A percentile compares a stretch with the other conserved stretches of the same genome.
Evolutionary conservation across 2,888 invertebrate species (phyloP).

Genomic region (Lordiphosa andalusiaca): DNA sequence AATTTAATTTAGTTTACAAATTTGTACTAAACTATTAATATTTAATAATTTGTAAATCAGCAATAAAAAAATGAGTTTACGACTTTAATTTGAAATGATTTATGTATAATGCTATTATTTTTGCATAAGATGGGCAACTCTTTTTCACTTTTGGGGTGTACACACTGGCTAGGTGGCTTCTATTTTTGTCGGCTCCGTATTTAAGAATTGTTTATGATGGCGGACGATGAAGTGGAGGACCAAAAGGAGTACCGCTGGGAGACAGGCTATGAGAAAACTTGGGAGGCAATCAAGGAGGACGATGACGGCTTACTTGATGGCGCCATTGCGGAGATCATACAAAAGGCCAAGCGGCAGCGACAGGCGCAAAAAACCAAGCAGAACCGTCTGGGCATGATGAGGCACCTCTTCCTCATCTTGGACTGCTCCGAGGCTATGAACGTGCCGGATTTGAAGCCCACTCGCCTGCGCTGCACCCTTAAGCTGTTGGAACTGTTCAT

Average conservation of each 20-base stretch:
- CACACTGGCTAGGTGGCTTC: too few relatives aligned
- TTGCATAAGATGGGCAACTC: too few relatives aligned
- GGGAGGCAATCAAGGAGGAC: conserved; percentile 98
- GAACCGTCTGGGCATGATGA: conserved; percentile 98
- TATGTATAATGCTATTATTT: too few relatives aligned
- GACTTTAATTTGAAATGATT: too few relatives aligned
- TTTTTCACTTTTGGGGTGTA: too few relatives aligned
- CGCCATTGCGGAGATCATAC: conserved; percentile 94
- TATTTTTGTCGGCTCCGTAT: too few relatives aligned
- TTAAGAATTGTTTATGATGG: conserved; percentile 50
- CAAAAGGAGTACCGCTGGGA: conserved; percentile 96
- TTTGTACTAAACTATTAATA: too few relatives aligned
- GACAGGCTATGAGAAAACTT: conserved; percentile 96
- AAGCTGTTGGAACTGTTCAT: conserved; percentile 96
- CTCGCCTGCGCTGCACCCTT: conserved; percentile 90
- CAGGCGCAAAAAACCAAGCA: conserved; percentile 85
- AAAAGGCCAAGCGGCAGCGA: conserved; percentile 91
- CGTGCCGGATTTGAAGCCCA: conserved; percentile 97
- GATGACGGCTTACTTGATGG: conserved; percentile 95
- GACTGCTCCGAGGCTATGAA: conserved; percentile 98
- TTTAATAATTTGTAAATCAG: too few relatives aligned
- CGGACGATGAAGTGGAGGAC: conserved; percentile 87
- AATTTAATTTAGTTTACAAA: too few relatives aligned
- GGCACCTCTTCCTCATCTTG: conserved; percentile 94
- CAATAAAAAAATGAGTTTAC: too few relatives aligned